phyloP scores from a whole-genome alignment of 2,113 vertebrate genomes.

The Hippocampus mohnikei region DNA sequence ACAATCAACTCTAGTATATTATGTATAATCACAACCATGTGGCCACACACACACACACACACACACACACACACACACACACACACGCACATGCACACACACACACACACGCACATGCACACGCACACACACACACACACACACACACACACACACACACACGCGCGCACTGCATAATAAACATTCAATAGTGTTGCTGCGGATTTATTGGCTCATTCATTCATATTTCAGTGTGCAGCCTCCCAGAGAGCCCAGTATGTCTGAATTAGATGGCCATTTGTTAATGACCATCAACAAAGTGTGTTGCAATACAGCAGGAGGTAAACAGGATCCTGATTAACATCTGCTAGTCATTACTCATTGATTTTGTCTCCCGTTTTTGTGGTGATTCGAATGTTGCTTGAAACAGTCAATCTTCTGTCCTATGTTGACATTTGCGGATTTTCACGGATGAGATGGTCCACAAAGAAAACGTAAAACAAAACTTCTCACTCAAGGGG shows the following conservation, averaged over 20 bases:
- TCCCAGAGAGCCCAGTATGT: conserved; percentile 45
- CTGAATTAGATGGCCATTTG: conserved; percentile 38
- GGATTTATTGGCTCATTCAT: conserved; percentile 54
- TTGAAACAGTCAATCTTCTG: conserved; percentile 40
- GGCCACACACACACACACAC: neutral
- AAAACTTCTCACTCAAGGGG: too few relatives aligned
- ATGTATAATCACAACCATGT: neutral
- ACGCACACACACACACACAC: too few relatives aligned
- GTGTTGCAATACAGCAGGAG: conserved; percentile 43
- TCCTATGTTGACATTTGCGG: conserved; percentile 17
- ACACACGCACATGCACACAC: neutral
- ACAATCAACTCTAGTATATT: neutral
- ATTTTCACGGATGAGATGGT: neutral
- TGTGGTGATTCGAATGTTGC: conserved; percentile 45
- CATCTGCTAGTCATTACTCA: conserved; percentile 56
- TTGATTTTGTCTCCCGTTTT: conserved; percentile 56
- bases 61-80: too few relatives aligned
- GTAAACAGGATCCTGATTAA: conserved; percentile 56
- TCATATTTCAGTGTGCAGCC: conserved; percentile 42
- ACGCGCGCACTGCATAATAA: conserved; percentile 25
- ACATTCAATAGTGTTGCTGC: conserved; percentile 38
- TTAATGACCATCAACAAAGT: conserved; percentile 51
- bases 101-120: neutral
- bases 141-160: neutral
- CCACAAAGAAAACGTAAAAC: neutral